A percentile compares a stretch with the other conserved stretches of the same genome.
These are phyloP conservation scores for Gorsachius magnificus DNA, from an alignment of 2,797 vertebrate species.

Conservation along the genomic window DNA sequence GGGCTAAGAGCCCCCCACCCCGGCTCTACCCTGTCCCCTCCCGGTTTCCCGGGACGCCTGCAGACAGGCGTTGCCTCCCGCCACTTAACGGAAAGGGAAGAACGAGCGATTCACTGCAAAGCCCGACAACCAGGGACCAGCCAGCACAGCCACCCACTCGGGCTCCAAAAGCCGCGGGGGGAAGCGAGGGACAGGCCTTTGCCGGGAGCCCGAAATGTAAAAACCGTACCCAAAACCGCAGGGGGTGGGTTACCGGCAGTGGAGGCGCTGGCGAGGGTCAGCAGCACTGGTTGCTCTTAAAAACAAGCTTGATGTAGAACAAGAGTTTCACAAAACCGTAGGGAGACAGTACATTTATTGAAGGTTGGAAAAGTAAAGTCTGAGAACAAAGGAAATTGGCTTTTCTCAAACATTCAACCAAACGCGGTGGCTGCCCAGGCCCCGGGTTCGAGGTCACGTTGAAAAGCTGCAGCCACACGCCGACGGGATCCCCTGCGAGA, in stretches of 20 bases:
- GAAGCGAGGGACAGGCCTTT: background rate
- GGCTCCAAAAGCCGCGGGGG: background rate
- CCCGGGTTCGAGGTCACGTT: background rate
- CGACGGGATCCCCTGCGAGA: background rate
- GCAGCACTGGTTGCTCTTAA: too few relatives aligned
- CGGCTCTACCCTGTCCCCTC: background rate
- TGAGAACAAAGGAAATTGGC: background rate
- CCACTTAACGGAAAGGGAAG: background rate
- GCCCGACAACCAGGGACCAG: background rate
- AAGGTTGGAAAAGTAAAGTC: background rate
- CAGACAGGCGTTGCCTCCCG: accelerated
- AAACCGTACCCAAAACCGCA: accelerated
- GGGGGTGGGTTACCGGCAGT: accelerated
- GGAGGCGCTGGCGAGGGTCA: accelerated
- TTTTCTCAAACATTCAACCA: background rate
- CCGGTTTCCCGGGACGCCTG: background rate
- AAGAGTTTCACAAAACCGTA: background rate
- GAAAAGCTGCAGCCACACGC: background rate
- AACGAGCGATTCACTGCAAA: background rate
- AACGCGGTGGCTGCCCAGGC: background rate
- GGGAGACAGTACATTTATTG: conserved; percentile 17
- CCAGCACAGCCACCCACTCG: too few relatives aligned
- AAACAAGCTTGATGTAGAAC: background rate
- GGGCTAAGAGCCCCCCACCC: accelerated
- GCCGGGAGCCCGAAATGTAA: background rate